Conservation (phyloP, 2,113 vertebrate species). For the Anas platyrhynchos region DNA sequence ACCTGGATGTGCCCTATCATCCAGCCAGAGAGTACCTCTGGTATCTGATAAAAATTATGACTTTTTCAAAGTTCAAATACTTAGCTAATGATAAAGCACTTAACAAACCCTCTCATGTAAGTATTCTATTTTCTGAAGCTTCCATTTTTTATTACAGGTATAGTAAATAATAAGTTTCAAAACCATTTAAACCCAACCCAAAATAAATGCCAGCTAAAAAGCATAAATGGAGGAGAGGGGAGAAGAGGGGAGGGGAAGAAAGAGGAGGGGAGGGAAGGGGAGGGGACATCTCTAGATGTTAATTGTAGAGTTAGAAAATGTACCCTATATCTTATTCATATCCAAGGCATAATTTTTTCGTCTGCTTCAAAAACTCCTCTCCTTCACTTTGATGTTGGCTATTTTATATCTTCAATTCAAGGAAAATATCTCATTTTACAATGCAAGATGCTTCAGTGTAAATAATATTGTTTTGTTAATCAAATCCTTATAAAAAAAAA, state of each 20-base stretch:
- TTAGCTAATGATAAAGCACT: neutral
- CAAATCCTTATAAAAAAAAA: neutral
- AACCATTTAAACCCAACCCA: neutral
- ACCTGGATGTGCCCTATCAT: neutral
- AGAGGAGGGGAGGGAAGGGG: no score
- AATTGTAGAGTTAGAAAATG: neutral
- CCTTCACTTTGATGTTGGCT: neutral
- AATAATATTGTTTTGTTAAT: neutral
- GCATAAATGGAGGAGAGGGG: no score
- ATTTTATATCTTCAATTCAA: neutral
- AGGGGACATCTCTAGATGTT: neutral
- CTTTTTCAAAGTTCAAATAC: neutral
- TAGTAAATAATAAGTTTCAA: neutral
- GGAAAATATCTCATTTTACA: neutral
- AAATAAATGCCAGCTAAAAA: neutral
- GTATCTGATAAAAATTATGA: neutral
- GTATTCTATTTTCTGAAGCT: neutral
- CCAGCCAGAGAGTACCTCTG: neutral
- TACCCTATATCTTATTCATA: neutral
- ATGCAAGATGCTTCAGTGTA: neutral
- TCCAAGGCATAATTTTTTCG: neutral
- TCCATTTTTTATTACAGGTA: neutral
- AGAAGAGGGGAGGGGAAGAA: no score
- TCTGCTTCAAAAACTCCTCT: neutral
- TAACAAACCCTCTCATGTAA: neutral